phyloP scores from a whole-genome alignment of 2,888 invertebrate genomes.

The Coleophora flavipennella region DNA sequence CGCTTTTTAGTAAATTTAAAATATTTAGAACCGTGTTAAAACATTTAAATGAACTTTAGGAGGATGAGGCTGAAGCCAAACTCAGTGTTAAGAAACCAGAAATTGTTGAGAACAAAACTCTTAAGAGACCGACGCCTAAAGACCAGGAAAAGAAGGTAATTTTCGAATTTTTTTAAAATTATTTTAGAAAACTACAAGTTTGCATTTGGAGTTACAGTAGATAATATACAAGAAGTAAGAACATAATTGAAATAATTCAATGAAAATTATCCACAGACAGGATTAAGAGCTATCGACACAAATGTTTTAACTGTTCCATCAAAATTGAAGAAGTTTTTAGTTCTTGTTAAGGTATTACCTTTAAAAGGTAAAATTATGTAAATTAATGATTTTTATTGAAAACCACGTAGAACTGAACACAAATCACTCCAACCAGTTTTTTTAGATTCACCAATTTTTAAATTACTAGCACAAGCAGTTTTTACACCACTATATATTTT shows the following conservation, averaged over 20 bases:
- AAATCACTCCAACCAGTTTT: too few species aligned
- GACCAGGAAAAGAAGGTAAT: constrained; percentile 45
- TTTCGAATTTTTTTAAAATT: constrained; percentile 1
- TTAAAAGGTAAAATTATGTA: constrained; percentile 16
- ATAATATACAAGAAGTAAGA: too few species aligned
- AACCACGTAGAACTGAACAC: too few species aligned
- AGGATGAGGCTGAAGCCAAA: constrained; percentile 59
- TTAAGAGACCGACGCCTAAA: constrained; percentile 56
- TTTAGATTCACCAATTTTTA: constrained; percentile 10
- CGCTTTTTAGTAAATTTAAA: background rate
- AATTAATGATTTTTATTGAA: constrained; percentile 4
- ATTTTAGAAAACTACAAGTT: constrained; percentile 5
- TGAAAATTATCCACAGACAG: constrained; percentile 38
- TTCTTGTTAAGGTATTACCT: constrained; percentile 47
- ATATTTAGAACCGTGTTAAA: background rate
- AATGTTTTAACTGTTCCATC: constrained; percentile 27
- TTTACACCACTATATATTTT: constrained; percentile 1
- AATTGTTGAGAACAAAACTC: constrained; percentile 57
- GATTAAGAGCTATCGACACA: constrained; percentile 29
- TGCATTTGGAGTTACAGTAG: too few species aligned
- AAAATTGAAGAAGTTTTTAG: constrained; percentile 41
- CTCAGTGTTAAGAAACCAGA: constrained; percentile 63
- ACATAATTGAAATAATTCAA: background rate
- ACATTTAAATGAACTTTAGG: constrained; percentile 28
- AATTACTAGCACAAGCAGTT: constrained; percentile 1